A percentile compares a stretch with the other conserved stretches of the same genome.
Evolutionary conservation across 1,140 invertebrate species (phyloP).

Genomic region (Antheraea mylitta): DNA sequence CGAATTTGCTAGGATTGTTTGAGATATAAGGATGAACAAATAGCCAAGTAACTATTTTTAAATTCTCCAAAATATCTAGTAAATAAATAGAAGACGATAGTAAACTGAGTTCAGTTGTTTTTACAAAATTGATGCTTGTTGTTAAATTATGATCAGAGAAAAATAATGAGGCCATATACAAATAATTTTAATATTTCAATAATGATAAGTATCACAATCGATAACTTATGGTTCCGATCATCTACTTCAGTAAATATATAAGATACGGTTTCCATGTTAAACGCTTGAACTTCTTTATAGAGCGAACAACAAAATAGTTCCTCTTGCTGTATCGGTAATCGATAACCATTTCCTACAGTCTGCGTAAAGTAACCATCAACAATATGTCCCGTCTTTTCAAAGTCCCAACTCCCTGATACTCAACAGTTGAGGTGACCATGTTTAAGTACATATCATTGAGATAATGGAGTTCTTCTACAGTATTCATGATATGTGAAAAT

Average conservation of each 20-base stretch:
- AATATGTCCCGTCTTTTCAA: not conserved
- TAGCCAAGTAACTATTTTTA: too few species aligned
- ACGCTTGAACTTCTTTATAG: not conserved
- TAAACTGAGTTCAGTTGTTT: too few species aligned
- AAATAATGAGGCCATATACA: too few species aligned
- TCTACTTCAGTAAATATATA: not conserved
- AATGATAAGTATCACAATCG: not conserved
- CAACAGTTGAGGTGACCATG: not conserved
- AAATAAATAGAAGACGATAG: too few species aligned
- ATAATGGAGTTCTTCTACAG: not conserved
- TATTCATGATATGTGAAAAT: not conserved
- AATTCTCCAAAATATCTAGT: too few species aligned
- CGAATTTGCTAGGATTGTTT: too few species aligned
- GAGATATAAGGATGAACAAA: too few species aligned
- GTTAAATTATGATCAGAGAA: too few species aligned
- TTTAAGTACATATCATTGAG: not conserved
- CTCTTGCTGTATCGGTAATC: not conserved
- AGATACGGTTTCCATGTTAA: not conserved
- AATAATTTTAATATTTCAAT: too few species aligned
- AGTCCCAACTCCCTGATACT: not conserved
- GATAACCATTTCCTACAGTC: constrained; percentile 2
- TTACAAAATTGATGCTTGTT: too few species aligned
- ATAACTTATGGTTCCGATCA: not conserved
- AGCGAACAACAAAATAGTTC: not conserved
- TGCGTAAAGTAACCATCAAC: not conserved